Evolutionary conservation across 2,797 vertebrate genomes (phyloP), one percentile per base, ranked within the genome.

Genomic region (Sebastes minor): DNA sequence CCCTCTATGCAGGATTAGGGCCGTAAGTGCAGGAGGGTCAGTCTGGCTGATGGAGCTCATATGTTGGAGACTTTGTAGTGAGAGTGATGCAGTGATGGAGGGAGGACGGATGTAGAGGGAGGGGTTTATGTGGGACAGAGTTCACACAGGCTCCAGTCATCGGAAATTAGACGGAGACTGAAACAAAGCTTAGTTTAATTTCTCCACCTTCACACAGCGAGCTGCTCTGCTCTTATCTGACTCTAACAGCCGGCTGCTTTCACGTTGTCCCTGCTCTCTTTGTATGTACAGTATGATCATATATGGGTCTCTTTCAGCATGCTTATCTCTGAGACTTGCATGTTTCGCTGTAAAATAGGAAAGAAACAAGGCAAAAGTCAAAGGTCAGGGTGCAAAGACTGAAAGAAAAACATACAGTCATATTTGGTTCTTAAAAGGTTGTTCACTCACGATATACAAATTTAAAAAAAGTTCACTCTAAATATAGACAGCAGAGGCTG

Each of bases 31-130:
- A 70, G 70, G 20, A 70, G 86, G 87, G 87, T 86, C 80, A 18
- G 85, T 60, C 30, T 9, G 53, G 66, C 82, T 87, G 89, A 91
- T 89, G 90, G 86, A 91, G 88, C 83, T 88, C 86, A 82, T 91
- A 83, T 85, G 85, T 49, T 84, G n/a, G 55, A 22, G 49, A 78
- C 46, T 64, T 63, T n/a, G 49, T 66, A 18, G 71, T 32, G 78
- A 75, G 62, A 57, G 76, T 33, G 67, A 69, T 38, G 61, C 32
- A 5, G 64, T 16, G 32, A 46, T n/a, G 6, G n/a, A 27, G 53
- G 8, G 60, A 66, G 68, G 25, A 35, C 23, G 64, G 65, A 71
- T 52, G 33, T 6, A 42, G 55, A 61, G 60, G 25, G 66, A 52
- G n/a, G 72, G 75, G 38, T 22, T 12, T 67, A 83, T 76, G 42